A percentile compares a stretch with the other conserved stretches of the same genome.
phyloP scores from a whole-genome alignment of 2,113 vertebrate species.

The Mustela nigripes region DNA sequence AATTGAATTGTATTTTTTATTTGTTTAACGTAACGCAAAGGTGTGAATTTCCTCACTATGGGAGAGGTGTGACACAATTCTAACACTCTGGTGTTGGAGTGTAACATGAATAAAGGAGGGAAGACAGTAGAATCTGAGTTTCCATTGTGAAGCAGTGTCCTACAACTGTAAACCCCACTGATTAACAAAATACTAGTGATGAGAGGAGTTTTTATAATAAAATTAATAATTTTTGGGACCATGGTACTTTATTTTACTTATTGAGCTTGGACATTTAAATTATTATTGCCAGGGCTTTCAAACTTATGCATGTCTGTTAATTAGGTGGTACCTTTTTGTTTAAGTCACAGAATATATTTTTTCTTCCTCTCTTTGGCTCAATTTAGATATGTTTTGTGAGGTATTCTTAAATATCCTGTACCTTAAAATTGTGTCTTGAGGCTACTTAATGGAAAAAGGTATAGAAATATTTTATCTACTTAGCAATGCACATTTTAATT shows the following conservation, averaged over 20 bases:
- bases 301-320: background rate
- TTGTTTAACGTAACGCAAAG: constrained; percentile 57
- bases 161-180: background rate
- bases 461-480: background rate
- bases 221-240: background rate
- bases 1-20: constrained; percentile 50
- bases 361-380: background rate
- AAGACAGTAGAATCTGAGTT: background rate
- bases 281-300: constrained; percentile 7
- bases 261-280: background rate
- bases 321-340: background rate
- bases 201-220: background rate
- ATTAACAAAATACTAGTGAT: background rate
- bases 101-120: background rate
- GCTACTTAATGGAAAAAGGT: background rate
- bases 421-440: constrained; percentile 15
- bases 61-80: constrained; percentile 46
- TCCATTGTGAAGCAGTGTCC: background rate
- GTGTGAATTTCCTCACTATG: constrained; percentile 53
- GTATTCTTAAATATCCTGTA: background rate
- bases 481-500: background rate
- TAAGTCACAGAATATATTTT: constrained; percentile 16
- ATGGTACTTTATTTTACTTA: background rate
- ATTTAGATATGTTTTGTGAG: background rate
- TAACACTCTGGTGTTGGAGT: background rate